Conservation (phyloP, 2,113 vertebrate genomes). For the Pluvialis apricaria region DNA sequence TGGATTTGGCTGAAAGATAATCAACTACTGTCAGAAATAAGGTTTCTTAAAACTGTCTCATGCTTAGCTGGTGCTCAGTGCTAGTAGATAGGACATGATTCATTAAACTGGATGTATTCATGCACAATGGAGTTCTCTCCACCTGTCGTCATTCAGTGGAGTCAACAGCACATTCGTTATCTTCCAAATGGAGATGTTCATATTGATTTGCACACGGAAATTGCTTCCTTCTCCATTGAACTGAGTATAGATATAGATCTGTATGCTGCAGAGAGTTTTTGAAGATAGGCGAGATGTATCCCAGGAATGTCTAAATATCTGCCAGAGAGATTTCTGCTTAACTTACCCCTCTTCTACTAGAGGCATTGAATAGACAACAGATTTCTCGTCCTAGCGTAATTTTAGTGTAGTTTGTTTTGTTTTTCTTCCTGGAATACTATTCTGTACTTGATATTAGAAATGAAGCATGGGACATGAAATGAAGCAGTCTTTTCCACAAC, state of each 20-base stretch:
- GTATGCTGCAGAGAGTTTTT: background rate
- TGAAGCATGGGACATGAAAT: background rate
- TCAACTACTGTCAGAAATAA: background rate
- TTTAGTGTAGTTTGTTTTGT: background rate
- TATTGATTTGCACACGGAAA: background rate
- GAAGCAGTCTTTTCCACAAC: background rate
- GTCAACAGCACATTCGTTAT: background rate
- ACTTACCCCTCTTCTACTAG: background rate
- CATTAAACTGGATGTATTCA: background rate
- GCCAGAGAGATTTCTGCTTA: background rate
- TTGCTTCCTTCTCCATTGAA: background rate
- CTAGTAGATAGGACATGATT: background rate
- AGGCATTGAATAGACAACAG: background rate
- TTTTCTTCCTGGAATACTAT: background rate
- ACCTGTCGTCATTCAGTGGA: background rate
- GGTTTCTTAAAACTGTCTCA: background rate
- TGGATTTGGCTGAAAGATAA: background rate
- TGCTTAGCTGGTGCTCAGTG: background rate
- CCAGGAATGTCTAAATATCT: background rate
- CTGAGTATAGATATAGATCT: background rate
- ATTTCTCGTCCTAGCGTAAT: background rate
- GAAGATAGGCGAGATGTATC: background rate
- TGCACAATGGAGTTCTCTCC: background rate
- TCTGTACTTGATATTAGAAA: background rate
- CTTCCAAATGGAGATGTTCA: background rate